A percentile compares a stretch with the other conserved stretches of the same genome.
Evolutionary conservation across 2,888 invertebrate genomes (phyloP).

Genomic region (Chymomyza amoena): DNA sequence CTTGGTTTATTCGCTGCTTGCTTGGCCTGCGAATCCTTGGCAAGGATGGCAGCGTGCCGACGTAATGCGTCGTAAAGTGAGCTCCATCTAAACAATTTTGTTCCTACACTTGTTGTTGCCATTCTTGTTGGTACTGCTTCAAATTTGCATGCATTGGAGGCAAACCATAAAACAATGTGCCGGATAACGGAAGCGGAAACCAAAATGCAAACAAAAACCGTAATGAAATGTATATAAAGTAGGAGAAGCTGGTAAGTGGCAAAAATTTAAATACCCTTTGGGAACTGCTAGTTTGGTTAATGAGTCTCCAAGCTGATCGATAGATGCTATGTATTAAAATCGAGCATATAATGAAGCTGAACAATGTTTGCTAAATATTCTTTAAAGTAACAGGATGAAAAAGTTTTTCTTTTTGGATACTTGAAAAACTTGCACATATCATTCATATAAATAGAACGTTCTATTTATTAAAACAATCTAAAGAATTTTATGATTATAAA

Average conservation of each 20-base stretch:
- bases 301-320: too few relatives aligned
- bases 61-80: constrained; percentile 16
- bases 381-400: too few relatives aligned
- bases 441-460: too few relatives aligned
- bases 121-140: background rate
- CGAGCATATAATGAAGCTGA: too few relatives aligned
- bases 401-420: too few relatives aligned
- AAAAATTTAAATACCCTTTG: background rate
- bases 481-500: too few relatives aligned
- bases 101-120: constrained; percentile 8
- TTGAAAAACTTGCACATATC: too few relatives aligned
- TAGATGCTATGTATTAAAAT: too few relatives aligned
- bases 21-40: background rate
- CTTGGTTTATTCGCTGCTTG: constrained; percentile 17
- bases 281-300: too few relatives aligned
- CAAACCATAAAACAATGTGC: constrained; percentile 31
- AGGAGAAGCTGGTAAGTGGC: background rate
- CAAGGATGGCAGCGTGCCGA: background rate
- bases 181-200: constrained; percentile 10
- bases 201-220: background rate
- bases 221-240: background rate
- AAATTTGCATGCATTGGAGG: constrained; percentile 27
- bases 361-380: too few relatives aligned
- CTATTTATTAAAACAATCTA: too few relatives aligned
- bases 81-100: constrained; percentile 26